A percentile compares a stretch with the other conserved stretches of the same genome.
Evolutionary conservation across 2,888 invertebrate genomes (phyloP).

Genomic region (Druceiella hillmani): DNA sequence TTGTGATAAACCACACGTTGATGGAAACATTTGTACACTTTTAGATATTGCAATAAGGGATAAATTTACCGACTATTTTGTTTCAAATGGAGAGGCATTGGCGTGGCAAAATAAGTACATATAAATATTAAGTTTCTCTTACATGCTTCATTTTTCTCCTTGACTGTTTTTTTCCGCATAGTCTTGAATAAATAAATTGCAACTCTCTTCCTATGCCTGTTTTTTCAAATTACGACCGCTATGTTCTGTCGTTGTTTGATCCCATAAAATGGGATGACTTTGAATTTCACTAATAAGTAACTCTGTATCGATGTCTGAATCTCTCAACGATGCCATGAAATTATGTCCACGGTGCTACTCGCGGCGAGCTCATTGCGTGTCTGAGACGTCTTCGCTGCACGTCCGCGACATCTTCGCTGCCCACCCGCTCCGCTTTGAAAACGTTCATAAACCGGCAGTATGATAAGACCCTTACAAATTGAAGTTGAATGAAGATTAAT

Average conservation of each 20-base stretch:
- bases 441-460: constrained; percentile 6
- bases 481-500: no score
- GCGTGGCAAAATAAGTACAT: constrained; percentile 20
- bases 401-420: constrained; percentile 15
- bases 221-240: no score
- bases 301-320: constrained; percentile 15
- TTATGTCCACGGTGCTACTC: constrained; percentile 12
- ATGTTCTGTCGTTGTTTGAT: constrained; percentile 17
- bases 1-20: constrained; percentile 17
- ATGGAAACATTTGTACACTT: neutral
- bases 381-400: no score
- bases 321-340: constrained; percentile 7
- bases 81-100: constrained; percentile 16
- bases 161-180: constrained; percentile 17
- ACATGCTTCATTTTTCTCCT: constrained; percentile 20
- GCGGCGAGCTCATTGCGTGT: constrained; percentile 15
- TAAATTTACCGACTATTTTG: constrained; percentile 6
- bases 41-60: constrained; percentile 1
- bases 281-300: constrained; percentile 18
- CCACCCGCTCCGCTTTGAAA: constrained; percentile 5
- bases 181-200: constrained; percentile 16
- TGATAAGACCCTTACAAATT: constrained; percentile 4
- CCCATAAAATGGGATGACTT: constrained; percentile 17
- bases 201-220: constrained; percentile 18
- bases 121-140: constrained; percentile 14